Conservation (phyloP, 2,797 vertebrate genomes). For the Argentina silus region DNA sequence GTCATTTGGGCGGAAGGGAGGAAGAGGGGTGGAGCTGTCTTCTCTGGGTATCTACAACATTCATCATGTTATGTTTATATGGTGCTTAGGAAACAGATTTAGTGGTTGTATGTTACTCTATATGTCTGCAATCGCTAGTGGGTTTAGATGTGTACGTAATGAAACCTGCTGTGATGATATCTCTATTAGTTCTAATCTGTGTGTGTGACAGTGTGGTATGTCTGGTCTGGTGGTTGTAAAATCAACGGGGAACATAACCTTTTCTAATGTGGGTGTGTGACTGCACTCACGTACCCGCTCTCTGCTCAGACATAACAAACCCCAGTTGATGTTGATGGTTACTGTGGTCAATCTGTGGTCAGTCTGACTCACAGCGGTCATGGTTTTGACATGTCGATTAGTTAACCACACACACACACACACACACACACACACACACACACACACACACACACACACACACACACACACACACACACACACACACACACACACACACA, state of each 20-base stretch:
- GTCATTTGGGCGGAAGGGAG: no score
- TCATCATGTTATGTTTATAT: no score
- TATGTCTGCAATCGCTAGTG: neutral
- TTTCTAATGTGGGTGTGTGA: neutral
- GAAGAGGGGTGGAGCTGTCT: no score
- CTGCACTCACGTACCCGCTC: neutral
- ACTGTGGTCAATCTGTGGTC: slow-evolving; percentile 2
- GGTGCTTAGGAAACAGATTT: no score
- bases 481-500: neutral
- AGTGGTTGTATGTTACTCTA: neutral
- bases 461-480: slow-evolving; percentile 1
- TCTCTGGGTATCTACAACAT: no score
- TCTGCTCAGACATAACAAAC: slow-evolving; percentile 4
- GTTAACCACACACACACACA: neutral
- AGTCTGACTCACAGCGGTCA: neutral
- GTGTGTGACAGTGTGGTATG: neutral
- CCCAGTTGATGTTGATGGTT: neutral
- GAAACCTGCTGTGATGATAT: neutral
- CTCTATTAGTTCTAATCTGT: neutral
- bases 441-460: neutral
- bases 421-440: neutral
- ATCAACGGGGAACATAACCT: neutral
- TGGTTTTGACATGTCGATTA: neutral
- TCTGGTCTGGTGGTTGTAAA: neutral
- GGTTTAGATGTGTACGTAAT: neutral